Conservation (phyloP, 2,113 vertebrate species). For the Lethenteron reissneri region DNA sequence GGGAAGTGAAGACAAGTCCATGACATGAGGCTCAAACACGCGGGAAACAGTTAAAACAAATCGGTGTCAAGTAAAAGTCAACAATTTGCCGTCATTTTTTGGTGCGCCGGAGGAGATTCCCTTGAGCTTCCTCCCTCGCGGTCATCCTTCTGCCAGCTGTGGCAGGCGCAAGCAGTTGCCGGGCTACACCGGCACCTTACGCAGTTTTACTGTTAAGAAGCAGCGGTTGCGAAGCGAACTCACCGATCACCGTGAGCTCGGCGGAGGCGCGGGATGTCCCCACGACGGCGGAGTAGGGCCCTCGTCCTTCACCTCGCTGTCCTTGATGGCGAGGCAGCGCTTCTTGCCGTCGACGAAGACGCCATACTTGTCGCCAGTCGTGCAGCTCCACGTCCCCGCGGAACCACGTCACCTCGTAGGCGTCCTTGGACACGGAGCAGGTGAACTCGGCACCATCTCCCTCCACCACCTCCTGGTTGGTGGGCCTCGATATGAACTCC, state of each 20-base stretch:
- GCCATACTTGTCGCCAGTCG: slow-evolving; percentile 47
- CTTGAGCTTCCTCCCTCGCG: no score
- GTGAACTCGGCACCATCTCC: slow-evolving; percentile 72
- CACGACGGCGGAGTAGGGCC: slow-evolving; percentile 47
- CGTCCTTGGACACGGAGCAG: slow-evolving; percentile 76
- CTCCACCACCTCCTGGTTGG: slow-evolving; percentile 67
- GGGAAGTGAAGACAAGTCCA: no score
- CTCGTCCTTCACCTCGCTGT: slow-evolving; percentile 44
- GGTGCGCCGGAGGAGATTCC: no score
- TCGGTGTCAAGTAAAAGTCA: no score
- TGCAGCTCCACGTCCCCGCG: slow-evolving; percentile 36
- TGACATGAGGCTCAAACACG: no score
- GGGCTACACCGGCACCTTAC: no score
- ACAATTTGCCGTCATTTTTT: no score
- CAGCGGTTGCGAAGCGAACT: slow-evolving; percentile 12
- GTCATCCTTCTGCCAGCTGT: no score
- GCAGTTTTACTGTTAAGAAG: no score
- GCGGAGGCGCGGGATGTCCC: slow-evolving; percentile 54
- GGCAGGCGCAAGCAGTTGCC: no score
- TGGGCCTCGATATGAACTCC: slow-evolving; percentile 68
- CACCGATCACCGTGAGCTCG: slow-evolving; percentile 58
- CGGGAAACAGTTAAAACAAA: no score
- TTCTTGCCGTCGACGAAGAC: slow-evolving; percentile 70
- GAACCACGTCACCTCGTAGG: slow-evolving; percentile 61
- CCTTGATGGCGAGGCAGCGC: slow-evolving; percentile 48